phyloP scores from a whole-genome alignment of 2,113 vertebrate genomes.

The Oxygymnocypris stewartii region DNA sequence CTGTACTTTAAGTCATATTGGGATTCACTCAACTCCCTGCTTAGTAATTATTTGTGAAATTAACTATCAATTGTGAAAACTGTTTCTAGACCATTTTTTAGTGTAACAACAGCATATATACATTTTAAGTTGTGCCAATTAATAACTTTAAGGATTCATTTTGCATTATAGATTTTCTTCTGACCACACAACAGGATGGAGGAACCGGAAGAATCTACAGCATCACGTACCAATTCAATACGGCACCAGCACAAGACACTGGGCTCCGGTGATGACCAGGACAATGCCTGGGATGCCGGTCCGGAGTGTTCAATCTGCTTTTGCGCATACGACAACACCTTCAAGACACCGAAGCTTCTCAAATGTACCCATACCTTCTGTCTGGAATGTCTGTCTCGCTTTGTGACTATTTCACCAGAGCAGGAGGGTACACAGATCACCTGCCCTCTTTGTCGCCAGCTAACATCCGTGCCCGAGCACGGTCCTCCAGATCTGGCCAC shows the following conservation, averaged over 20 bases:
- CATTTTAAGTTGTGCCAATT: background rate
- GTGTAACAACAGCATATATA: background rate
- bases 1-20: background rate
- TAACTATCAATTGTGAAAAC: no score
- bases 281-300: constrained; percentile 65
- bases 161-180: constrained; percentile 27
- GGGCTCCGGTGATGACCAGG: rapidly evolving
- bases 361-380: constrained; percentile 92
- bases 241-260: constrained; percentile 68
- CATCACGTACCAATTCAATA: background rate
- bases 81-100: no score
- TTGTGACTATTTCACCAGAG: constrained; percentile 75
- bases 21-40: background rate
- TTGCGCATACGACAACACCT: constrained; percentile 90
- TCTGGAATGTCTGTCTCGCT: constrained; percentile 90
- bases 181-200: constrained; percentile 35
- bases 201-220: constrained; percentile 7
- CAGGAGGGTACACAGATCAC: constrained; percentile 68
- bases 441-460: constrained; percentile 81
- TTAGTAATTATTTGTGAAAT: no score
- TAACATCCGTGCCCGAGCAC: constrained; percentile 72
- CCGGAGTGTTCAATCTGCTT: constrained; percentile 95
- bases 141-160: background rate
- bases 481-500: constrained; percentile 77
- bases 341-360: constrained; percentile 91